Evolutionary conservation across 1,140 invertebrate species (phyloP).

Genomic region (Bactericera cockerelli): DNA sequence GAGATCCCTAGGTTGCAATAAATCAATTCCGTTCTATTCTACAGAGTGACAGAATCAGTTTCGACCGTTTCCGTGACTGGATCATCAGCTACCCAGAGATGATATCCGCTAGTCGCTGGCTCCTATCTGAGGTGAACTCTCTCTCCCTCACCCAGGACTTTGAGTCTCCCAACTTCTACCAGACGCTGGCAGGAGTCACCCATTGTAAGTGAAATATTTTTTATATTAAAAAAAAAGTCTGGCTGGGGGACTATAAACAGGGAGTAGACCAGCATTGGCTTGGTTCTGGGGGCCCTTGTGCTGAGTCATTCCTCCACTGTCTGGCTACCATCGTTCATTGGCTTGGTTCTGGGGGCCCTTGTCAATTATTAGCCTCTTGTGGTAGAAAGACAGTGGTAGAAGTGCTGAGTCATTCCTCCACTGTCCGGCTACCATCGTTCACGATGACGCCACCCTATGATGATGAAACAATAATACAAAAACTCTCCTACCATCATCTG

Average conservation of each 20-base stretch:
- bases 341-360: no score
- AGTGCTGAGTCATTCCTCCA: no score
- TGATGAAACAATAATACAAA: not conserved
- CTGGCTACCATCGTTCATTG: no score
- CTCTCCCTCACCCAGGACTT: constrained; percentile 57
- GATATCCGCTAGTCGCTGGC: constrained; percentile 65
- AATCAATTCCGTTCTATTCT: no score
- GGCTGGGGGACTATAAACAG: no score
- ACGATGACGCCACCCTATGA: no score
- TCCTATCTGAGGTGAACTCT: constrained; percentile 47
- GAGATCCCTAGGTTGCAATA: no score
- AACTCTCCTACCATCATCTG: not conserved
- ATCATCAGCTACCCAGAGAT: constrained; percentile 48
- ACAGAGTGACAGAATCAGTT: constrained; percentile 42
- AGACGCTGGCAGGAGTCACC: constrained; percentile 77
- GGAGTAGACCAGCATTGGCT: no score
- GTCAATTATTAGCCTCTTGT: no score
- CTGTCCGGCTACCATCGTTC: no score
- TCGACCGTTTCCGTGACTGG: constrained; percentile 58
- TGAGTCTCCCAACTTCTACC: constrained; percentile 80
- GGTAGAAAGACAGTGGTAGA: no score
- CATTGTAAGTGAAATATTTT: constrained; percentile 43
- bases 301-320: not conserved
- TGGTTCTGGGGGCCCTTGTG: not conserved
- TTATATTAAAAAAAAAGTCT: not conserved